A percentile compares a stretch with the other conserved stretches of the same genome.
phyloP scores from a whole-genome alignment of 2,888 invertebrate species.

The Drosophila vallismaia region DNA sequence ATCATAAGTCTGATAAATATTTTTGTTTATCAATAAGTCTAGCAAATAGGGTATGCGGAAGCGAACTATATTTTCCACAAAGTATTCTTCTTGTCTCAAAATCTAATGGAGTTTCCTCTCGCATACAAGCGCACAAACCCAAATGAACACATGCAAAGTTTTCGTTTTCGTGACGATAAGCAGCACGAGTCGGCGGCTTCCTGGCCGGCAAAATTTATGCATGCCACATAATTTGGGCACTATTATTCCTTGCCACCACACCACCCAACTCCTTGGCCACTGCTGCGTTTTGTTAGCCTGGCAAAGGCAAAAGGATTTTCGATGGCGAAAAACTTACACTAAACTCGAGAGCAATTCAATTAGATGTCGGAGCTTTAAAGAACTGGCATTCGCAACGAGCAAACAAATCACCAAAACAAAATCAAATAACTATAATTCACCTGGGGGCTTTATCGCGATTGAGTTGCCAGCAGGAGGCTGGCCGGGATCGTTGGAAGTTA shows the following conservation, averaged over 20 bases:
- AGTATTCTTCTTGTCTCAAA: slow-evolving; percentile 46
- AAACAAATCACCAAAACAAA: slow-evolving; percentile 76
- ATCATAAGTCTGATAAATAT: neutral
- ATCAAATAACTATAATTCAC: slow-evolving; percentile 79
- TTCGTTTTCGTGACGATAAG: slow-evolving; percentile 70
- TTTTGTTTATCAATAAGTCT: neutral
- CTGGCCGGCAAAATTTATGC: slow-evolving; percentile 74
- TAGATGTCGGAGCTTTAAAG: slow-evolving; percentile 75
- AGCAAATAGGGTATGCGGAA: slow-evolving; percentile 5
- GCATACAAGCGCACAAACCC: slow-evolving; percentile 7
- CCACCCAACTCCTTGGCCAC: neutral
- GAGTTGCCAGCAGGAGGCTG: slow-evolving; percentile 63
- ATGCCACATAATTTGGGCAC: slow-evolving; percentile 76
- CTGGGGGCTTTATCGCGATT: slow-evolving; percentile 75
- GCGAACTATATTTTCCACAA: neutral
- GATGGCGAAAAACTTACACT: slow-evolving; percentile 40
- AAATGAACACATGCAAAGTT: slow-evolving; percentile 59
- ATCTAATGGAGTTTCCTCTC: slow-evolving; percentile 72
- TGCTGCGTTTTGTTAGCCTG: slow-evolving; percentile 7
- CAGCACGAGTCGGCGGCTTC: slow-evolving; percentile 72
- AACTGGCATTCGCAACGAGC: slow-evolving; percentile 42
- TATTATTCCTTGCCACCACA: slow-evolving; percentile 49
- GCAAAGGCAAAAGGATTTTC: neutral
- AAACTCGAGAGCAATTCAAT: slow-evolving; percentile 68
- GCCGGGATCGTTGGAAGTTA: slow-evolving; percentile 27